A percentile compares a stretch with the other conserved stretches of the same genome.
Conservation (phyloP, 2,797 vertebrate genomes). For the Pelobates cultripes region DNA sequence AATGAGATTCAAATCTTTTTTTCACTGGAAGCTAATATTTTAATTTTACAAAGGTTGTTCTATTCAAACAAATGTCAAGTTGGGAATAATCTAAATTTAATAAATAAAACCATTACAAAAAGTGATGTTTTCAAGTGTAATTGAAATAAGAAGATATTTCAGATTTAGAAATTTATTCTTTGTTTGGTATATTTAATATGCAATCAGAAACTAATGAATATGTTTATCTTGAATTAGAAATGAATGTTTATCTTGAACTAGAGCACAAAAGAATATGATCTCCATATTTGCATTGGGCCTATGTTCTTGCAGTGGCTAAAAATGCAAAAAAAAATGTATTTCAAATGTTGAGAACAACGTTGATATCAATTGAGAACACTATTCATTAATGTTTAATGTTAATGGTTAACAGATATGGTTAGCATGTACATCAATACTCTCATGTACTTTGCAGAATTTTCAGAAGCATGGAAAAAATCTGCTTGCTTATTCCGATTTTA, state of each 20-base stretch:
- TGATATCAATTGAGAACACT: no score
- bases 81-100: not conserved
- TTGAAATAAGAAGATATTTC: not conserved
- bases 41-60: not conserved
- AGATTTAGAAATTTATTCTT: not conserved
- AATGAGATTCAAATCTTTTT: slow-evolving; percentile 61
- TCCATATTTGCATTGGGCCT: no score
- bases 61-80: not conserved
- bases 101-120: not conserved
- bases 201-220: not conserved
- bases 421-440: no score
- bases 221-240: not conserved
- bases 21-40: not conserved
- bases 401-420: no score
- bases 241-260: not conserved
- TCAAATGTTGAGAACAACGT: no score
- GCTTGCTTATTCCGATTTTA: no score
- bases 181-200: not conserved
- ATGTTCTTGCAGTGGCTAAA: no score
- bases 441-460: no score
- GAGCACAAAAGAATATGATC: not conserved
- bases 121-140: not conserved
- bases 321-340: no score
- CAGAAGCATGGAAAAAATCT: no score
- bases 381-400: no score